These are phyloP conservation scores for Ptilonorhynchus violaceus DNA, from an alignment of 2,113 vertebrate genomes.

Conservation along the genomic window DNA sequence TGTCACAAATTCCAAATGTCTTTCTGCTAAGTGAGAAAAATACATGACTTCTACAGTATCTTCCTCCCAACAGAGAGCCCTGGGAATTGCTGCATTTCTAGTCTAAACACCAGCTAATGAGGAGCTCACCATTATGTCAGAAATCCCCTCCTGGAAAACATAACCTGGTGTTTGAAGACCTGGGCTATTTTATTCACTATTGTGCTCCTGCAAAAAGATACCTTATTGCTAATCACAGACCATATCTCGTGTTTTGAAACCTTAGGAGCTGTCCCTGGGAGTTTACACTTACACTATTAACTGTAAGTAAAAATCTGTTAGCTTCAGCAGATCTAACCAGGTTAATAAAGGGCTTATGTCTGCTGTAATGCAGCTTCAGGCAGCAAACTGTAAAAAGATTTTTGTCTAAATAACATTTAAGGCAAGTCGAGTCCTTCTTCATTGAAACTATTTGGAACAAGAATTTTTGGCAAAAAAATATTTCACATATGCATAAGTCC, in stretches of 20 bases:
- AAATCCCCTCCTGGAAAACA: background rate
- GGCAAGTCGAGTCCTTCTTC: background rate
- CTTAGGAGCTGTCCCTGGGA: accelerated
- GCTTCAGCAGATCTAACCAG: background rate
- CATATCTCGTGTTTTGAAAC: background rate
- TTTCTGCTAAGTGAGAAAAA: background rate
- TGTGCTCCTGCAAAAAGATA: background rate
- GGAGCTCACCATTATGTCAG: background rate
- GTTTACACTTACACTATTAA: background rate
- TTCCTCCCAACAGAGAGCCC: background rate
- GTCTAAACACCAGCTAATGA: background rate
- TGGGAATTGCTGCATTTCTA: background rate
- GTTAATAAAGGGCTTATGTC: background rate
- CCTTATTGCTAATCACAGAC: background rate
- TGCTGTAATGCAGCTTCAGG: background rate
- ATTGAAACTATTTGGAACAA: background rate
- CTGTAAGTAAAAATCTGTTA: background rate
- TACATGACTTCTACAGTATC: background rate
- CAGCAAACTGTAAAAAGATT: background rate
- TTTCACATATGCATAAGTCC: accelerated
- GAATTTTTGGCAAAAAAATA: background rate
- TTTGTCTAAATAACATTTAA: background rate
- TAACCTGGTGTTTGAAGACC: background rate
- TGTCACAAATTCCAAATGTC: background rate
- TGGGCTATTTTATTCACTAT: background rate